phyloP scores from a whole-genome alignment of 2,797 vertebrate species.

The Chloroceryle inda region DNA sequence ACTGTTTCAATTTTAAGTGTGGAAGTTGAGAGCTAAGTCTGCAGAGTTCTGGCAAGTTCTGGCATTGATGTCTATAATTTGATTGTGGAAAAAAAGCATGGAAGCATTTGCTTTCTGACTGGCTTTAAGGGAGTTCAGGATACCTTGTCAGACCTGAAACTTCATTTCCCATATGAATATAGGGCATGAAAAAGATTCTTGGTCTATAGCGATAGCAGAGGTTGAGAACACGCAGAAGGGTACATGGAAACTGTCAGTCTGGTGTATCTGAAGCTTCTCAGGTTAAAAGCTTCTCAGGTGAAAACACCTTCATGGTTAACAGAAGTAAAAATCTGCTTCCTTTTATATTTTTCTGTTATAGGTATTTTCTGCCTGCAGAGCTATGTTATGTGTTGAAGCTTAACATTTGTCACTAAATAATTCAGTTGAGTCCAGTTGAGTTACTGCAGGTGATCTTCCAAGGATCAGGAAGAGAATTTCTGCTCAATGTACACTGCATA shows the following conservation, averaged over 20 bases:
- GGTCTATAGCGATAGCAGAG: background rate
- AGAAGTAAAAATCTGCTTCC: background rate
- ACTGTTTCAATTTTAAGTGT: background rate
- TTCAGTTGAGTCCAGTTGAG: background rate
- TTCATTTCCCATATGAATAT: background rate
- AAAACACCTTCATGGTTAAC: constrained; percentile 11
- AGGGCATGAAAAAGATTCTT: background rate
- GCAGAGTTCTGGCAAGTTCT: background rate
- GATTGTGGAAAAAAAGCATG: background rate
- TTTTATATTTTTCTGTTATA: background rate
- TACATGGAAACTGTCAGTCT: background rate
- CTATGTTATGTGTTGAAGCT: background rate
- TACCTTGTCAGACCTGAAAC: background rate
- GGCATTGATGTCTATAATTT: background rate
- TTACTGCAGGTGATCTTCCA: background rate
- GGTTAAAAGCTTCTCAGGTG: constrained; percentile 63
- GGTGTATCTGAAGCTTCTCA: constrained; percentile 48
- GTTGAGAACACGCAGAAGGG: background rate
- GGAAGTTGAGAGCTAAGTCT: background rate
- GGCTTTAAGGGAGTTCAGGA: background rate
- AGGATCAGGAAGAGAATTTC: background rate
- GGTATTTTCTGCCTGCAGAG: background rate
- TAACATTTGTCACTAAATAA: background rate
- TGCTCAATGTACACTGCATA: background rate
- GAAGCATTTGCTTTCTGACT: background rate